phyloP scores from a whole-genome alignment of 2,113 vertebrate genomes.

The Stegastes partitus region DNA sequence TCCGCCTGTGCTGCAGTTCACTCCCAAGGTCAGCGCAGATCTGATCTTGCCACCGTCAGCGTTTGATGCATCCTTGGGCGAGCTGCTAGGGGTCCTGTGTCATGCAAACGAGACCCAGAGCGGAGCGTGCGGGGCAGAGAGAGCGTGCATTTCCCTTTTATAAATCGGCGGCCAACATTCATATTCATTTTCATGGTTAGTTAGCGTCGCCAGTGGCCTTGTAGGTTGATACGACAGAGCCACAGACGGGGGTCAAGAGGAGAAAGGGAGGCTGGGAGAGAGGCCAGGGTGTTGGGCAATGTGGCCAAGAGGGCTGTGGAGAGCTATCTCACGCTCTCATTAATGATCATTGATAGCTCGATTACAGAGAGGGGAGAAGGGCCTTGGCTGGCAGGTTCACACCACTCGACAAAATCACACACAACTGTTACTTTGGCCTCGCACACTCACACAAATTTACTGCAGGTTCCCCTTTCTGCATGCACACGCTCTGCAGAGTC shows the following conservation, averaged over 20 bases:
- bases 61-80: constrained; percentile 82
- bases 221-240: constrained; percentile 18
- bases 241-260: constrained; percentile 40
- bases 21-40: constrained; percentile 90
- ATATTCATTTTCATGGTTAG: constrained; percentile 57
- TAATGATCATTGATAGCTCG: constrained; percentile 76
- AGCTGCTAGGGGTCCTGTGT: constrained; percentile 57
- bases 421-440: constrained; percentile 15
- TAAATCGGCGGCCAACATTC: constrained; percentile 36
- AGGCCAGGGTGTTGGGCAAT: constrained; percentile 35
- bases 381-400: constrained; percentile 45
- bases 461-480: neutral
- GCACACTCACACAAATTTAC: neutral
- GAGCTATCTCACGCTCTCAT: constrained; percentile 62
- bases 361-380: constrained; percentile 54
- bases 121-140: neutral
- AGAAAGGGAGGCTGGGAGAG: constrained; percentile 26
- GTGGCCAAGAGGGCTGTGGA: constrained; percentile 49
- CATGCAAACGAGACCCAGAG: constrained; percentile 54
- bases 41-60: constrained; percentile 88
- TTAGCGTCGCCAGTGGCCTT: constrained; percentile 39
- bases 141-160: constrained; percentile 38
- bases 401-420: constrained; percentile 50
- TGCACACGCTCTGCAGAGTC: neutral
- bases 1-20: constrained; percentile 61